Evolutionary conservation across 2,888 invertebrate species (phyloP).

Genomic region (Calameuta filiformis): DNA sequence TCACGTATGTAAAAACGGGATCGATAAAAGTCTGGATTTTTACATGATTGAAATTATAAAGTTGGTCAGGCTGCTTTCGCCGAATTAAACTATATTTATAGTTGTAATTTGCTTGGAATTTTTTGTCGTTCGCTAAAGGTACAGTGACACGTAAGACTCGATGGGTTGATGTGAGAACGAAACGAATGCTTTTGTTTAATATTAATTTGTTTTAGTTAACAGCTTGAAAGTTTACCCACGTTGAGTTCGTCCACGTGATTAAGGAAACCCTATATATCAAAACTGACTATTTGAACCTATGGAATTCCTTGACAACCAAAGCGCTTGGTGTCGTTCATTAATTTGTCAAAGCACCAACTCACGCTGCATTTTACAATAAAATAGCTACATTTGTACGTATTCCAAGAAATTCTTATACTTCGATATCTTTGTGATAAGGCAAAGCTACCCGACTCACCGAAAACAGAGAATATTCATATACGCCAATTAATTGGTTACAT

Average conservation of each 20-base stretch:
- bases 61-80: neutral
- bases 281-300: neutral
- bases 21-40: neutral
- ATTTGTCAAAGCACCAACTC: neutral
- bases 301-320: neutral
- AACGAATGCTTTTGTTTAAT: neutral
- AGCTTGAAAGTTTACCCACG: neutral
- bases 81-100: neutral
- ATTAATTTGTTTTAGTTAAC: neutral
- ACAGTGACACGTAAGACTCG: neutral
- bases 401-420: neutral
- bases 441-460: neutral
- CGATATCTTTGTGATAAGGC: neutral
- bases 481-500: neutral
- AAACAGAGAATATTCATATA: neutral
- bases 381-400: neutral
- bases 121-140: neutral
- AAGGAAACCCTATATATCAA: neutral
- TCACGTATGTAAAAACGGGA: neutral
- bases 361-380: neutral
- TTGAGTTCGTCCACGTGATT: neutral
- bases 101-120: neutral
- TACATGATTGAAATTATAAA: neutral
- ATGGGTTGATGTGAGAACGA: neutral
- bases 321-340: neutral